These are phyloP conservation scores for Drosophila repleta DNA, from an alignment of 1,140 invertebrate genomes.

Conservation along the genomic window DNA sequence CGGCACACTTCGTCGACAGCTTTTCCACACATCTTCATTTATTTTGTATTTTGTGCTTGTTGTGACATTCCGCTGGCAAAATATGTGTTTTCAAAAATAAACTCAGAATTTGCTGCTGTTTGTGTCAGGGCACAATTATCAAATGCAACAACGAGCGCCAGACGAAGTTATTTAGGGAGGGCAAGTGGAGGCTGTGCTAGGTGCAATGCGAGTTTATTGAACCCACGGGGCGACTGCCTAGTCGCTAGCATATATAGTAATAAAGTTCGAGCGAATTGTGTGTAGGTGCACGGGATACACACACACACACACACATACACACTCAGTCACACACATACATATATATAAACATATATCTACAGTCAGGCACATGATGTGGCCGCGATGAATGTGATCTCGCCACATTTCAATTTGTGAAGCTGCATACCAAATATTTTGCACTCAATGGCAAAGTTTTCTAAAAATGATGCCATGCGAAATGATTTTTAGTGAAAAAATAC, in stretches of 20 bases:
- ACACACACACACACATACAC: slow-evolving; percentile 22
- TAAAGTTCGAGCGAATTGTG: slow-evolving; percentile 52
- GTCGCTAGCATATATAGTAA: slow-evolving; percentile 25
- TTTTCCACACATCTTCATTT: slow-evolving; percentile 10
- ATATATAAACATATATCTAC: slow-evolving; percentile 6
- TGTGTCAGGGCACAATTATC: slow-evolving; percentile 71
- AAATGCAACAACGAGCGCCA: slow-evolving; percentile 53
- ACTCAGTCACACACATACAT: slow-evolving; percentile 18
- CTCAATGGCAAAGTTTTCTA: slow-evolving; percentile 56
- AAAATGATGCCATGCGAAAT: slow-evolving; percentile 33
- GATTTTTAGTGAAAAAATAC: slow-evolving; percentile 11
- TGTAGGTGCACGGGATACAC: slow-evolving; percentile 38
- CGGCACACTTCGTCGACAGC: not conserved
- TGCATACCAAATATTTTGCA: slow-evolving; percentile 31
- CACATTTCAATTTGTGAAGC: slow-evolving; percentile 56
- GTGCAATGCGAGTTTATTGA: slow-evolving; percentile 62
- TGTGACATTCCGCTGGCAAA: slow-evolving; percentile 41
- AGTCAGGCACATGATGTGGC: slow-evolving; percentile 45
- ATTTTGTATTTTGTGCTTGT: slow-evolving; percentile 22
- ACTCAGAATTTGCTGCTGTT: slow-evolving; percentile 45
- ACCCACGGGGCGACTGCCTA: slow-evolving; percentile 26
- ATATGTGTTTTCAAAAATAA: slow-evolving; percentile 60
- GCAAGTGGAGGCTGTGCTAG: not conserved
- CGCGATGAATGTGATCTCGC: slow-evolving; percentile 36
- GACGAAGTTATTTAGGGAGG: slow-evolving; percentile 28